Base-by-base conservation (phyloP, 2,113 vertebrate genomes). In the Typhlomys cinereus region DNA sequence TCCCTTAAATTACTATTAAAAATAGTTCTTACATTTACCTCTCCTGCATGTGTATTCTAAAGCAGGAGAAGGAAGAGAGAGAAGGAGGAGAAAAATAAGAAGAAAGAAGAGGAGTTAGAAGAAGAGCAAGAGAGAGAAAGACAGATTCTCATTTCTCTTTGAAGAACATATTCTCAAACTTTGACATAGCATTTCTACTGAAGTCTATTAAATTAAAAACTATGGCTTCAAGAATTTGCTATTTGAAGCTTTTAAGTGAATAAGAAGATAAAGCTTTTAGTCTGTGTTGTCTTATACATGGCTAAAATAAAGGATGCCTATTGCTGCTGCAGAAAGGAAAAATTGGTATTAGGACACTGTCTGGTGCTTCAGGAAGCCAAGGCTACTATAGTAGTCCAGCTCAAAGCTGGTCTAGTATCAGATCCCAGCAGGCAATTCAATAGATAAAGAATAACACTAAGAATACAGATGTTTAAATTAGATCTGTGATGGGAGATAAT, bases 281-380 rank as follows among this genome's bases (percentile, higher is more conserved):
- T 90, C 64, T 79, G 2, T 25, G 3, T 29, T 76, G 66, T n/a
- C 29, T 70, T 61, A 54, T 7, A 83, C 15, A 13, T 25, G 41
- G 31, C 17, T 86, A 89, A 75, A 89, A 87, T 70, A 31, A 11
- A 79, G 20, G 12, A 15, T 70, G 50, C 70, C 18, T 71, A 39
- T 57, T 89, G 54, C 4, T 87, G 44, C 79, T 21, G 23, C 2
- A 74, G 31, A 89, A 62, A 94, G 27, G 7, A 85, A 59, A 76
- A 46, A 41, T 23, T 61, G 7, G 4, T 61, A 10, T 17, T 5
- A 0, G 1, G 21, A 13, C 29, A 27, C 13, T 73, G 52, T n/a
- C n/a, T n/a, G n/a, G n/a, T n/a, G 57, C 29, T 46, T 12, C 11
- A 10, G n/a, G n/a, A 27, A 74, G 29, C 13, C 75, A 61, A 88